Percentiles rank a stretch among this genome's conserved stretches.
Evolutionary conservation across 2,113 vertebrate species (phyloP).

Genomic region (Nothoprocta perdicaria): DNA sequence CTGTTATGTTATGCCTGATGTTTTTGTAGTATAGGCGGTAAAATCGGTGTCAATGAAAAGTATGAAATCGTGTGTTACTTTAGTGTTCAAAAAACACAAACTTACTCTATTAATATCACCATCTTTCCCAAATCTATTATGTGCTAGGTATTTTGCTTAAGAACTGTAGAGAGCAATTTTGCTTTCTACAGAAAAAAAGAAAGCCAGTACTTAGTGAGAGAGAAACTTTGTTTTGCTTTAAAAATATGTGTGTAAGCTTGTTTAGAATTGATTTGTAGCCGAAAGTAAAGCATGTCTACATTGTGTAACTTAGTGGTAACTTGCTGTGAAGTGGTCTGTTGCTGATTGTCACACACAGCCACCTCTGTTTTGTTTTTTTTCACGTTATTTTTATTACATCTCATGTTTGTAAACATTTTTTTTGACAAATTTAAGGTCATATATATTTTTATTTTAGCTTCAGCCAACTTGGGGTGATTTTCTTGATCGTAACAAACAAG

Average conservation of each 20-base stretch:
- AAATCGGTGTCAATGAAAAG: not conserved
- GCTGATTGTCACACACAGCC: not conserved
- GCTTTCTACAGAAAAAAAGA: not conserved
- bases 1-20: no score
- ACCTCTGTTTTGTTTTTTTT: not conserved
- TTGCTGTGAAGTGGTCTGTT: not conserved
- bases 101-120: rapidly evolving
- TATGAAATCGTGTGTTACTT: not conserved
- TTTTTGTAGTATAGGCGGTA: not conserved
- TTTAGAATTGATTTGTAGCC: not conserved
- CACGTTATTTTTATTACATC: not conserved
- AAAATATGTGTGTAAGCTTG: not conserved
- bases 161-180: not conserved
- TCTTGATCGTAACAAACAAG: slow-evolving; percentile 85
- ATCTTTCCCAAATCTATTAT: not conserved
- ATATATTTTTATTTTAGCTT: slow-evolving; percentile 59
- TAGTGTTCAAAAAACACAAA: not conserved
- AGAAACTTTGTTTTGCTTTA: not conserved
- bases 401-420: not conserved
- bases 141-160: not conserved
- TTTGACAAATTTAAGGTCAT: not conserved
- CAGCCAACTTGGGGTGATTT: slow-evolving; percentile 91
- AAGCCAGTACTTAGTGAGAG: rapidly evolving
- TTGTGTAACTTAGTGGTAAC: not conserved
- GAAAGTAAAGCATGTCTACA: not conserved